These are phyloP conservation scores for Patagioenas fasciata DNA, from an alignment of 2,113 vertebrate genomes.

Conservation along the genomic window DNA sequence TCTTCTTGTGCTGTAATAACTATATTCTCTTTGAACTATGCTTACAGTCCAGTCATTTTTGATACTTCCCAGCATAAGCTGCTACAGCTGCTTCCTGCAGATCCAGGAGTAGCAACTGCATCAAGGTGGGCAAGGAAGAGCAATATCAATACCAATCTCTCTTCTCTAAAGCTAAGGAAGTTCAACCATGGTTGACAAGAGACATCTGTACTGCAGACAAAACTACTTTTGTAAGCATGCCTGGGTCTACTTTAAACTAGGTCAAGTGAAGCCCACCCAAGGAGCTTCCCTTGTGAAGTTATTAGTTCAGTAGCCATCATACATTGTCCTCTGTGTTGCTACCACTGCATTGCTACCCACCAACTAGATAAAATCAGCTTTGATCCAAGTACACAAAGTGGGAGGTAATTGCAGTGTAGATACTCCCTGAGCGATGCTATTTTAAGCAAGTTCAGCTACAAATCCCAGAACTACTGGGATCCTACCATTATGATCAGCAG, in stretches of 20 bases:
- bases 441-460: conserved; percentile 26
- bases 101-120: not conserved
- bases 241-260: conserved; percentile 16
- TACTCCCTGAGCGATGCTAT: conserved; percentile 4
- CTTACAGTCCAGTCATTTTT: not conserved
- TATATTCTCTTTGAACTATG: not conserved
- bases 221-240: conserved; percentile 19
- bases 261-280: conserved; percentile 55
- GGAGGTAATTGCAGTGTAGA: not conserved
- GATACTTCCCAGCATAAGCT: fast-evolving
- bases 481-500: not conserved
- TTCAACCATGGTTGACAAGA: not conserved
- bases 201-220: conserved; percentile 54
- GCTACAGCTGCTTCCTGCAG: fast-evolving
- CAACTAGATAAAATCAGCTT: conserved; percentile 43
- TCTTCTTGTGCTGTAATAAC: not conserved
- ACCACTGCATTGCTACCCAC: not conserved
- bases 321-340: not conserved
- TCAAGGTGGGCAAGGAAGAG: not conserved
- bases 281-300: conserved; percentile 32
- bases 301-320: conserved; percentile 17
- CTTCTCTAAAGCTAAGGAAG: not conserved
- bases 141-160: not conserved
- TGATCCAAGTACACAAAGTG: conserved; percentile 6
- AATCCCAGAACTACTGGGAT: conserved; percentile 4